Percentiles rank a stretch among this genome's conserved stretches.
These are phyloP conservation scores for Elymnias hypermnestra DNA, from an alignment of 1,140 invertebrate species.

Conservation along the genomic window DNA sequence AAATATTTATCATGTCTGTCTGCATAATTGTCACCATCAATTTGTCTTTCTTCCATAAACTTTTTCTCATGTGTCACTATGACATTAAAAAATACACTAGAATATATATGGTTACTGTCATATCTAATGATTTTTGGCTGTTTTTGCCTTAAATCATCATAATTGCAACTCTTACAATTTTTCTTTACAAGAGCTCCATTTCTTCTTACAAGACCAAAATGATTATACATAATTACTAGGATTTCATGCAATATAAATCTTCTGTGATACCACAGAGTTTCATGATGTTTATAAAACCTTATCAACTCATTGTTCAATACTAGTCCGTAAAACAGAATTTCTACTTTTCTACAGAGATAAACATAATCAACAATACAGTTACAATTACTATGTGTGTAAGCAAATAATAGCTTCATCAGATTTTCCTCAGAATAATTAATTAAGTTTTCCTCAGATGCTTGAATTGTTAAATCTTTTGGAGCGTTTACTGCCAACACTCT, in stretches of 20 bases:
- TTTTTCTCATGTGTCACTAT: slow-evolving; percentile 57
- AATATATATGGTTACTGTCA: slow-evolving; percentile 58
- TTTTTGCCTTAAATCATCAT: slow-evolving; percentile 45
- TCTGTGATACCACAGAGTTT: slow-evolving; percentile 66
- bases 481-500: slow-evolving; percentile 38
- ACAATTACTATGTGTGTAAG: slow-evolving; percentile 42
- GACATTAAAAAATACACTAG: slow-evolving; percentile 54
- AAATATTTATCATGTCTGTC: slow-evolving; percentile 68
- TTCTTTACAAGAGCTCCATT: slow-evolving; percentile 49
- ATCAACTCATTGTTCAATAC: slow-evolving; percentile 53
- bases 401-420: slow-evolving; percentile 47
- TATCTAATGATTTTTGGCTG: slow-evolving; percentile 60
- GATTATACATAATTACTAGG: slow-evolving; percentile 46
- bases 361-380: slow-evolving; percentile 38
- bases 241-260: slow-evolving; percentile 59
- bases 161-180: slow-evolving; percentile 43
- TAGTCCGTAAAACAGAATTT: slow-evolving; percentile 53
- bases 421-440: slow-evolving; percentile 46
- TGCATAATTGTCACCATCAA: slow-evolving; percentile 55
- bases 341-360: slow-evolving; percentile 46
- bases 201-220: slow-evolving; percentile 46
- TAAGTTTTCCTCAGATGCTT: slow-evolving; percentile 45
- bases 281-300: slow-evolving; percentile 57
- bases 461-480: slow-evolving; percentile 37
- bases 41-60: slow-evolving; percentile 50